phyloP scores from a whole-genome alignment of 2,797 vertebrate species.

The Perdix hodgsoniae region DNA sequence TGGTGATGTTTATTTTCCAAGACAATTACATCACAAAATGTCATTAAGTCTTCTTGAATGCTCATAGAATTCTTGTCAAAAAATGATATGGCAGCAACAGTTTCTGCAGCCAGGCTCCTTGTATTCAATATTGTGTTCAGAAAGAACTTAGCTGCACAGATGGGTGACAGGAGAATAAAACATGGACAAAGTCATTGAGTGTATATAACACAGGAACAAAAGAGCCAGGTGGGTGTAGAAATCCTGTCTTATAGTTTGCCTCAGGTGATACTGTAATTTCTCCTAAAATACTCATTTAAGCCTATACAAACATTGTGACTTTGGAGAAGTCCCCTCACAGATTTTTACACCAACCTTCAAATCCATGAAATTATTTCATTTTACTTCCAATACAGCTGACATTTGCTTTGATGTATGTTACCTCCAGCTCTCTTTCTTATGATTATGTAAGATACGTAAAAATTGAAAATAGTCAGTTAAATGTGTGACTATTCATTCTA shows the following conservation, averaged over 20 bases:
- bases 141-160: not conserved
- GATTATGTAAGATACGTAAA: not conserved
- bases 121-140: not conserved
- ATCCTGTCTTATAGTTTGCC: not conserved
- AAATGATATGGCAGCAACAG: not conserved
- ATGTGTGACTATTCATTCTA: conserved; percentile 29
- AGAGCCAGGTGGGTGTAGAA: not conserved
- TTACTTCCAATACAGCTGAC: not conserved
- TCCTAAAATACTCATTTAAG: not conserved
- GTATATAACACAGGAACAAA: not conserved
- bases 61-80: not conserved
- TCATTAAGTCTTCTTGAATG: not conserved
- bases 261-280: not conserved
- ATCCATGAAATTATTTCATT: not conserved
- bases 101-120: not conserved
- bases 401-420: not conserved
- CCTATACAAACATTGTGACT: not conserved
- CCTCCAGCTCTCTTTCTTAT: not conserved
- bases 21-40: not conserved
- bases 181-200: not conserved
- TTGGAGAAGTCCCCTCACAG: not conserved
- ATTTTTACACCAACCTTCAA: not conserved
- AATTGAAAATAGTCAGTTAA: not conserved
- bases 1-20: not conserved
- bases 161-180: not conserved